Conservation (phyloP, 2,797 vertebrate species). For the Chelon auratus region DNA sequence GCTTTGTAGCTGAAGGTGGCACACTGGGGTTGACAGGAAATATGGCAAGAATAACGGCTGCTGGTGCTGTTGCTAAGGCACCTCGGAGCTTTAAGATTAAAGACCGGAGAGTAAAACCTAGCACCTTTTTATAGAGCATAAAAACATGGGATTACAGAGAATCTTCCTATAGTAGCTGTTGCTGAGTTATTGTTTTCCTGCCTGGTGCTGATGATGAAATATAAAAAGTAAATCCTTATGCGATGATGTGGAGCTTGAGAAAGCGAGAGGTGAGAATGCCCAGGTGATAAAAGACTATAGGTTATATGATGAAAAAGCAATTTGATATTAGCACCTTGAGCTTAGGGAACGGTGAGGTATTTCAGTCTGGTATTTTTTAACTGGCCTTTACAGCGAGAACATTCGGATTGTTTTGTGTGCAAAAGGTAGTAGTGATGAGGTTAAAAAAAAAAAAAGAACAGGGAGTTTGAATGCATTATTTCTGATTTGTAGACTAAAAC, state of each 20-base stretch:
- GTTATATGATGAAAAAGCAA: conserved; percentile 36
- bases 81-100: conserved; percentile 29
- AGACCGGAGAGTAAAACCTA: conserved; percentile 32
- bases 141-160: conserved; percentile 21
- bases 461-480: too few relatives aligned
- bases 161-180: conserved; percentile 17
- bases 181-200: conserved; percentile 1
- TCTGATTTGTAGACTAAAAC: too few relatives aligned
- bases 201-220: not conserved
- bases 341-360: conserved; percentile 2
- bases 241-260: not conserved
- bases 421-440: too few relatives aligned
- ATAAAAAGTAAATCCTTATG: not conserved
- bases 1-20: conserved; percentile 26
- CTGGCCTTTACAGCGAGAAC: conserved; percentile 2
- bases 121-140: conserved; percentile 30
- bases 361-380: conserved; percentile 10
- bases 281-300: conserved; percentile 22
- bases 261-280: conserved; percentile 7
- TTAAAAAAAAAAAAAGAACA: too few relatives aligned
- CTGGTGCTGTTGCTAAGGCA: conserved; percentile 28
- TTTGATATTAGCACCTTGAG: conserved; percentile 33
- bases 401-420: not conserved
- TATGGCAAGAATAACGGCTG: conserved; percentile 49
- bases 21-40: conserved; percentile 37